Conservation (phyloP, 2,888 invertebrate genomes). For the Melanotus villosus region DNA sequence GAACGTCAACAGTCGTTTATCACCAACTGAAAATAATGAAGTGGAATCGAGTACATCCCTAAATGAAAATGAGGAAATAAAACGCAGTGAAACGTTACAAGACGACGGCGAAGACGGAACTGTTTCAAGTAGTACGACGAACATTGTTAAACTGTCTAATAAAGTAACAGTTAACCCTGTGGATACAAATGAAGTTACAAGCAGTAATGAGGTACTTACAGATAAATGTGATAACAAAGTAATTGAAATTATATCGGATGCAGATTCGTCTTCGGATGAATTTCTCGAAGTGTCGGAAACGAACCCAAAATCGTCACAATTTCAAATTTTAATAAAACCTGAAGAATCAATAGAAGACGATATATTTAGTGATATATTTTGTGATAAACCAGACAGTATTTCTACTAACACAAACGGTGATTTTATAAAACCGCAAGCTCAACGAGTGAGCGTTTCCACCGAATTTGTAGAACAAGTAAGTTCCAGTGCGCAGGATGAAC, state of each 20-base stretch:
- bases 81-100: neutral
- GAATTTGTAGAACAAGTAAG: neutral
- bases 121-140: conserved; percentile 8
- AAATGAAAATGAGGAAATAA: too few relatives aligned
- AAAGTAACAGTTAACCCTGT: neutral
- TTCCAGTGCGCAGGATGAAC: too few relatives aligned
- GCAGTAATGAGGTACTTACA: neutral
- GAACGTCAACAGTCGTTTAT: neutral
- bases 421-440: neutral
- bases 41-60: neutral
- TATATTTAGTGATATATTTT: conserved; percentile 58
- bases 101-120: neutral
- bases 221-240: neutral
- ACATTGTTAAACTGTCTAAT: conserved; percentile 25
- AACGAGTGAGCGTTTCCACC: neutral
- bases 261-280: conserved; percentile 48
- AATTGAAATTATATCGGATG: conserved; percentile 56
- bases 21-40: neutral
- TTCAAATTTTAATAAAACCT: conserved; percentile 67
- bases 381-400: conserved; percentile 5
- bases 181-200: neutral
- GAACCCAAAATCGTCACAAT: conserved; percentile 42
- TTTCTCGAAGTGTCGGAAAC: conserved; percentile 35
- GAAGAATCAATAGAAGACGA: conserved; percentile 61
- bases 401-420: neutral